Evolutionary conservation across 2,888 invertebrate species (phyloP).

Genomic region (Ochropleura plecta): DNA sequence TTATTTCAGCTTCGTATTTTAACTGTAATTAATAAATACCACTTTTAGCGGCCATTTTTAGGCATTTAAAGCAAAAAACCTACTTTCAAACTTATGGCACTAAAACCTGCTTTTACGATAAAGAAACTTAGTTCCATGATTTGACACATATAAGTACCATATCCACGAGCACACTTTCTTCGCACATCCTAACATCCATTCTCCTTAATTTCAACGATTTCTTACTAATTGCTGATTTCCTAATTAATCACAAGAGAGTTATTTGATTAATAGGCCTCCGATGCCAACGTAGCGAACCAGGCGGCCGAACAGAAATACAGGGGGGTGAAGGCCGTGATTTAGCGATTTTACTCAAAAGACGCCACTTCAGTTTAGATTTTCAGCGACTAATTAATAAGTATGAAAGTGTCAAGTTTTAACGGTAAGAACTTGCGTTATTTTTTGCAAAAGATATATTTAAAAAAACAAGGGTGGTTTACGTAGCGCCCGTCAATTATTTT

Average conservation of each 20-base stretch:
- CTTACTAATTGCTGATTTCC: conserved; percentile 87
- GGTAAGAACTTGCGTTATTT: conserved; percentile 56
- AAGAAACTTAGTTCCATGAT: no score
- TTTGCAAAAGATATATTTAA: conserved; percentile 16
- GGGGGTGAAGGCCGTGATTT: conserved; percentile 68
- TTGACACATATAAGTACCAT: conserved; percentile 1
- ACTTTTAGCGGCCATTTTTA: not conserved
- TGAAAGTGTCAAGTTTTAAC: conserved; percentile 70
- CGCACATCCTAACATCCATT: conserved; percentile 33
- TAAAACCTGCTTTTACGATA: no score
- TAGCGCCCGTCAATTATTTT: conserved; percentile 30
- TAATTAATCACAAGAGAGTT: conserved; percentile 88
- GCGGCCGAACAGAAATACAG: conserved; percentile 73
- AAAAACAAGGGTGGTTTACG: conserved; percentile 17
- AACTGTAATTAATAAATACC: no score
- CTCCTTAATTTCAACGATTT: conserved; percentile 80
- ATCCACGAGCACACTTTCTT: conserved; percentile 14
- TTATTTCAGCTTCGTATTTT: no score
- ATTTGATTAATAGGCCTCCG: conserved; percentile 88
- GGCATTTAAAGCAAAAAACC: not conserved
- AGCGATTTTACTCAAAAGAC: conserved; percentile 65
- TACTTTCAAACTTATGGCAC: no score
- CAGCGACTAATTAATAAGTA: conserved; percentile 82
- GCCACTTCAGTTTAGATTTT: conserved; percentile 74
- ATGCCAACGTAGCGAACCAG: conserved; percentile 65